Evolutionary conservation across 2,797 vertebrate species (phyloP), one percentile per base, ranked within the genome.

Genomic region (Parotocinclus haroldoi): DNA sequence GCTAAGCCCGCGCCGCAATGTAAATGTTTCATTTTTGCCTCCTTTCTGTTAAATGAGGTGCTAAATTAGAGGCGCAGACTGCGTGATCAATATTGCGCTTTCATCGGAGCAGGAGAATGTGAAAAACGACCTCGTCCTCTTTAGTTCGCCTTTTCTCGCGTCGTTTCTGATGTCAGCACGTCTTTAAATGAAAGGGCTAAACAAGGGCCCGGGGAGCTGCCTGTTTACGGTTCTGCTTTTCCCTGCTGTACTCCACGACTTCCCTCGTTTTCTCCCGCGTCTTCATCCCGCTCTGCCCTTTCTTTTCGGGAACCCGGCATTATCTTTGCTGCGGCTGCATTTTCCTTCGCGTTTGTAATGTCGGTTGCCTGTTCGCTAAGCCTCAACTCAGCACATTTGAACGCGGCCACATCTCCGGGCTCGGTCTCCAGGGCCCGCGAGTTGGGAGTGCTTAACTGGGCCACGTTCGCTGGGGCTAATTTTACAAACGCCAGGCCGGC

Each of bases 381-480:
- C 27, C 54, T 69, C 52, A 52, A 75, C 70, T 79, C 78, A 79
- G 78, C 78, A 79, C 61, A 58, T 77, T 75, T 51, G 52, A 54
- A 58, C 53, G 61, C 68, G 71, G 82, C 79, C 79, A 64, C 88
- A 89, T 89, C 88, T 86, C 73, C 54, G 67, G 50, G 67, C 85
- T 87, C 80, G 79, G 82, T 84, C 88, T 84, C 85, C 12, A 37
- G 82, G 80, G 87, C 79, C 84, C 62, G 66, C 81, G 78, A 80
- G 81, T 81, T 79, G 79, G 80, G 79, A 79, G 79, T 80, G 80
- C 86, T 87, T 87, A 90, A 90, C 86, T 89, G 84, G 86, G 83
- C 78, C 83, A 84, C 50, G 75, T 84, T 89, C 85, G 78, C 81
- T 76, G 84, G 84, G 81, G 85, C 87, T 89, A 78, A 86, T 91